Evolutionary conservation across 1,140 invertebrate species (phyloP).

Genomic region (Probaryconus sp.): DNA sequence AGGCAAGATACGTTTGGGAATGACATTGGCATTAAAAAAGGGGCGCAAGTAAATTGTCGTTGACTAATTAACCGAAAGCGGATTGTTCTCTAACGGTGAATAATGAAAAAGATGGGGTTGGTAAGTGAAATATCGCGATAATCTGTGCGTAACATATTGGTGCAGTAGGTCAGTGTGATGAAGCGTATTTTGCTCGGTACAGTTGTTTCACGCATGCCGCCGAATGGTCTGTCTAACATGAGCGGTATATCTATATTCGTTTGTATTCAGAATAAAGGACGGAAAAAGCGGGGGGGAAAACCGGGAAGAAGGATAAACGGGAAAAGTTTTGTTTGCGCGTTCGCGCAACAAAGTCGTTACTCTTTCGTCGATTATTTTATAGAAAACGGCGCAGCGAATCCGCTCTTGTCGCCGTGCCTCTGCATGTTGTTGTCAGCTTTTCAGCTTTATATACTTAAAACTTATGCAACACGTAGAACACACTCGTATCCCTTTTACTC

Average conservation of each 20-base stretch:
- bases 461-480: slow-evolving; percentile 49
- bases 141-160: slow-evolving; percentile 41
- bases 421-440: too few relatives aligned
- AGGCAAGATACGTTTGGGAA: too few relatives aligned
- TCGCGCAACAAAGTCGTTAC: slow-evolving; percentile 29
- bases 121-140: slow-evolving; percentile 19
- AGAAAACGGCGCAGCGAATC: slow-evolving; percentile 16
- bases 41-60: too few relatives aligned
- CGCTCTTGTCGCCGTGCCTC: slow-evolving; percentile 47
- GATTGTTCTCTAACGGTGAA: too few relatives aligned
- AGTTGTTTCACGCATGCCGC: slow-evolving; percentile 5
- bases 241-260: too few relatives aligned
- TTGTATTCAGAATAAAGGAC: slow-evolving; percentile 7
- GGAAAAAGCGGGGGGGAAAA: slow-evolving; percentile 5
- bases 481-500: not conserved
- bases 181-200: slow-evolving; percentile 23
- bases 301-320: not conserved
- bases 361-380: slow-evolving; percentile 6
- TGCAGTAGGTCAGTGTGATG: slow-evolving; percentile 54
- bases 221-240: too few relatives aligned
- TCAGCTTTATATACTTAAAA: too few relatives aligned
- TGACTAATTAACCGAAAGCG: too few relatives aligned
- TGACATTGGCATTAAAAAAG: too few relatives aligned
- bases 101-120: too few relatives aligned
- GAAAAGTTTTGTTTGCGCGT: slow-evolving; percentile 9